phyloP scores from a whole-genome alignment of 2,888 invertebrate genomes.

The Polymixis flavicincta region DNA sequence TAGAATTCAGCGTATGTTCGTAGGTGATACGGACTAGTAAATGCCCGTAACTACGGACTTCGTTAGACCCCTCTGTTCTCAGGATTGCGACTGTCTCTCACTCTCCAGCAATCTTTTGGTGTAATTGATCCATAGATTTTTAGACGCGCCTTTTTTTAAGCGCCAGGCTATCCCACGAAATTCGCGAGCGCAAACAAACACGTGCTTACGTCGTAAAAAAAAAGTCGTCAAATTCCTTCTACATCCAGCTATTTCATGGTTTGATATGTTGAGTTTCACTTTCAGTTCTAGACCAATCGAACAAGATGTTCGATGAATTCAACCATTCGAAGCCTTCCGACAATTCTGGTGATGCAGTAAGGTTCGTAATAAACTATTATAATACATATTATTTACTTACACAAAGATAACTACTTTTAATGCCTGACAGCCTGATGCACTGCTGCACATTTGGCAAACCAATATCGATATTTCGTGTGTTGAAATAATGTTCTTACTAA shows the following conservation, averaged over 20 bases:
- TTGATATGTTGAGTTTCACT: not conserved
- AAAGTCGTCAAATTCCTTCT: not conserved
- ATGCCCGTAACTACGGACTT: too few relatives aligned
- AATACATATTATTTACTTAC: not conserved
- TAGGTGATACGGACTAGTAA: too few relatives aligned
- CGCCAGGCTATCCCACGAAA: too few relatives aligned
- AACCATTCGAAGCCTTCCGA: conserved; percentile 49
- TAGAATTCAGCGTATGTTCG: too few relatives aligned
- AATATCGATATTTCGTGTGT: not conserved
- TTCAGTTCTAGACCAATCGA: conserved; percentile 42
- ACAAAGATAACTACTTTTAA: not conserved
- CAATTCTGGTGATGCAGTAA: conserved; percentile 40
- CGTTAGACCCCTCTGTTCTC: too few relatives aligned
- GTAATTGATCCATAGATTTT: too few relatives aligned
- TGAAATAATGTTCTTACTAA: too few relatives aligned
- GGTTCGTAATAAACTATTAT: conserved; percentile 35
- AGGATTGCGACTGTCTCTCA: too few relatives aligned
- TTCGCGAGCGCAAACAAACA: too few relatives aligned
- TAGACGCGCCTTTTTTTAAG: not conserved
- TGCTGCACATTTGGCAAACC: not conserved
- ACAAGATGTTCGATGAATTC: conserved; percentile 40
- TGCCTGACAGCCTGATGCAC: not conserved
- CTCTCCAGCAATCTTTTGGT: too few relatives aligned
- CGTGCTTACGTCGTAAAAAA: not conserved
- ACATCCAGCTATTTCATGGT: not conserved